phyloP scores from a whole-genome alignment of 2,797 vertebrate species.

The Scarus forsteni region DNA sequence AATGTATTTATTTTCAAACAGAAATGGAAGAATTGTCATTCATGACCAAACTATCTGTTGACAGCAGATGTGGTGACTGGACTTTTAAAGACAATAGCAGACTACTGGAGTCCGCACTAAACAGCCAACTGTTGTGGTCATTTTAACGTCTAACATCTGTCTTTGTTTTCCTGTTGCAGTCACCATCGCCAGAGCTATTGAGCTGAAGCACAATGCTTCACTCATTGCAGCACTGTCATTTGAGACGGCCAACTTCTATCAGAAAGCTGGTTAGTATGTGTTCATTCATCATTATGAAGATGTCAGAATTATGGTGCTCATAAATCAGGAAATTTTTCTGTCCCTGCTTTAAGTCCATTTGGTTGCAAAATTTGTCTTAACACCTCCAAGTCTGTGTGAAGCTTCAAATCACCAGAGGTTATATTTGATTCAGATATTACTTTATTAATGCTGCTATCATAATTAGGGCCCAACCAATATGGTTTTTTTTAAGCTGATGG shows the following conservation, averaged over 20 bases:
- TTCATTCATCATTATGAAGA: not conserved
- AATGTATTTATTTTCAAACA: no score
- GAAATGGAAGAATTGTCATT: not conserved
- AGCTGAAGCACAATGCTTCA: conserved; percentile 94
- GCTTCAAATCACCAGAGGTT: no score
- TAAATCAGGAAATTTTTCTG: no score
- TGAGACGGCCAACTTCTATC: conserved; percentile 98
- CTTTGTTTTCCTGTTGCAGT: conserved; percentile 78
- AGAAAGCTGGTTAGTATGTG: conserved; percentile 90
- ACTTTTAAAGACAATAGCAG: no score
- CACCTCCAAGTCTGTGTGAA: no score
- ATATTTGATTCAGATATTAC: no score
- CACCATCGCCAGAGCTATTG: conserved; percentile 97
- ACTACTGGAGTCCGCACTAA: no score
- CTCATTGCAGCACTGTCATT: conserved; percentile 94
- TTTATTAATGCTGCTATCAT: no score
- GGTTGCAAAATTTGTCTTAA: no score
- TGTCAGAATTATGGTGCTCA: not conserved
- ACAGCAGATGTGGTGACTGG: not conserved
- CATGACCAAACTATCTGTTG: not conserved
- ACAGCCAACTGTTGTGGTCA: not conserved
- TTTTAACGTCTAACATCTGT: not conserved
- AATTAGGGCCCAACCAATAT: no score
- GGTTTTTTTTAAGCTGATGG: no score
- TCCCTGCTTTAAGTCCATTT: no score